Base-by-base conservation (phyloP, 2,797 vertebrate genomes). In the Psittacula echo region DNA sequence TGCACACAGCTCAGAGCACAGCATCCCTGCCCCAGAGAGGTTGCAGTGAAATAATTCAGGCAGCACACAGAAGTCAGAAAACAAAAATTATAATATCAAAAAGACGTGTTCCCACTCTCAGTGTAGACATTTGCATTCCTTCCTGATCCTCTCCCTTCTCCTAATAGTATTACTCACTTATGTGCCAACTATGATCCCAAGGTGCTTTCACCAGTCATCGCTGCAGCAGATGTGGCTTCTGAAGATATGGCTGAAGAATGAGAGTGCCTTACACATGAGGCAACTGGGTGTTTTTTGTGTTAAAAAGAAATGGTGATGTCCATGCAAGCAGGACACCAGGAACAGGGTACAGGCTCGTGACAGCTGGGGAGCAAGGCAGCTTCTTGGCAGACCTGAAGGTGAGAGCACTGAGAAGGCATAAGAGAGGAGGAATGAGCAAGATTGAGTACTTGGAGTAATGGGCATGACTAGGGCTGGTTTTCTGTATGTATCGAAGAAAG, bases 21-120 rank as follows among this genome's bases (percentile, higher is more conserved):
- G 20, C 60, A 77, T 27, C 44, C 23, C 20, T 53, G 13, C 9
- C 10, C 26, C 23, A 29, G 23, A 64, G 6, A 77, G 13, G 2
- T 77, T 85, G 41, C 4, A 56, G 37, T 41, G 30, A 60, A 78
- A 62, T 51, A 54, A 32, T 41, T 58, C 32, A 84, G 37, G 17
- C 18, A 68, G 68, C 8, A 53, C 23, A n/a, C 5, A 56, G 53
- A 47, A 81, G 7, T 0, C 41, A 27, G 30, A 79, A 80, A 85
- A 29, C 5, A 81, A 76, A 76, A 85, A 21, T 27, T 30, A n/a
- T 42, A 30, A 91, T 87, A 58, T 9, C 13, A 58, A 47, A 56
- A 75, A 30, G 6, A n/a, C 0, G 1, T 12, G 9, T 54, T 11
- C 14, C 20, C 3, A 4, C 9, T 62, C 9, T 78, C 50, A 15